Base-by-base conservation (phyloP, 2,888 invertebrate genomes). In the Ditula angustiorana region DNA sequence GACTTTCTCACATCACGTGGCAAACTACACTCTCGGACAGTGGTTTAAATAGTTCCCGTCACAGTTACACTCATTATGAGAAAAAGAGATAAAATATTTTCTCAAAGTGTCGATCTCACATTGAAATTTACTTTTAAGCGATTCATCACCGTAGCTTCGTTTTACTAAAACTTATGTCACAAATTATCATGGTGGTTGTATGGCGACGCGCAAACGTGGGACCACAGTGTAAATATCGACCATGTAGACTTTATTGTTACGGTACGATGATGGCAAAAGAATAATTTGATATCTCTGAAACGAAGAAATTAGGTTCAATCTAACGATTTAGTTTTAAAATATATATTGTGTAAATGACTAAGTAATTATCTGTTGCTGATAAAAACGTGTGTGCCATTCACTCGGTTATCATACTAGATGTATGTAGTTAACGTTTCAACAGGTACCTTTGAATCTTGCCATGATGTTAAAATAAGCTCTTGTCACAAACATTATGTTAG, bases 391-490 rank as follows among this genome's bases (percentile, higher is more conserved):
- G 92, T 92, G 92, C 92, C 92, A 92, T 92, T 88, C 88, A 80
- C 88, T 90, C 85, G 87, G 86, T 88, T 89, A 90, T 87, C 88
- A 87, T 88, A 79, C 82, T 88, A 90, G 85, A 79, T 80, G 81
- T 86, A 85, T 85, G 82, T 90, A 90, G 87, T 87, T 85, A 83
- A 85, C 82, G 81, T 88, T 87, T 87, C 87, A 90, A 91, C 90
- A 92, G 91, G 92, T 92, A 92, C 92, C 92, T 92, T 92, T 90
- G 82, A 88, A 90, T 92, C 92, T 92, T 92, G 92, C 92, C 92
- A 92, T 92, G 92, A 88, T 90, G 87, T 90, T 91, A 89, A 87
- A 88, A 78, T 92, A 91, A 89, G 90, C 82, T 92, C 89, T 92
- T 88, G 92, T 92, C 92, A 88, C 88, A 92, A 87, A 82, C 78